These are phyloP conservation scores for Drosophila tripunctata DNA, from an alignment of 2,888 invertebrate genomes.

Conservation along the genomic window DNA sequence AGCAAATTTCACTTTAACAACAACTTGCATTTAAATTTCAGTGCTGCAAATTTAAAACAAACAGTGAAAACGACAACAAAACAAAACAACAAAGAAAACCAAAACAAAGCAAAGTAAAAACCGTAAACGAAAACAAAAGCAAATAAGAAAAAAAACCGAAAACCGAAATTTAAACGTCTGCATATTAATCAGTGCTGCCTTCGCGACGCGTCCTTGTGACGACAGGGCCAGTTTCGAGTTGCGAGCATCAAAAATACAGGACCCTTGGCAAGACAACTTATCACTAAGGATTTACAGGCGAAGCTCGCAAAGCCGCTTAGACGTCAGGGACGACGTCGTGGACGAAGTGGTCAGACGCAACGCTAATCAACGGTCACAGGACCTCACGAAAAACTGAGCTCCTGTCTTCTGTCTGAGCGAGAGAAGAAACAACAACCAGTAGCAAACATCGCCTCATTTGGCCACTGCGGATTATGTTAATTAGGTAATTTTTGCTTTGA, in stretches of 20 bases:
- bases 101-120: slow-evolving; percentile 28
- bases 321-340: slow-evolving; percentile 32
- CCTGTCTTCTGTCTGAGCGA: slow-evolving; percentile 7
- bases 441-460: slow-evolving; percentile 71
- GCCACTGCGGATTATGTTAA: slow-evolving; percentile 81
- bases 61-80: slow-evolving; percentile 23
- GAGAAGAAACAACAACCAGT: slow-evolving; percentile 5
- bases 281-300: slow-evolving; percentile 70
- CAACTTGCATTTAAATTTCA: slow-evolving; percentile 35
- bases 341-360: slow-evolving; percentile 44
- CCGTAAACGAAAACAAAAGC: slow-evolving; percentile 18
- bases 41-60: slow-evolving; percentile 52
- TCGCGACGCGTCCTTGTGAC: slow-evolving; percentile 25
- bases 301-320: slow-evolving; percentile 50
- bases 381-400: slow-evolving; percentile 22
- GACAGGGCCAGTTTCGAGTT: slow-evolving; percentile 13
- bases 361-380: slow-evolving; percentile 70
- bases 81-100: slow-evolving; percentile 12
- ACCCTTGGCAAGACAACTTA: slow-evolving; percentile 64
- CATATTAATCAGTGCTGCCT: slow-evolving; percentile 67
- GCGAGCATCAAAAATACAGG: slow-evolving; percentile 10
- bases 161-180: slow-evolving; percentile 75
- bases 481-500: slow-evolving; percentile 81
- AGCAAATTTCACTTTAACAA: slow-evolving; percentile 37
- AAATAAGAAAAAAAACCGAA: slow-evolving; percentile 23